Evolutionary conservation across 2,797 vertebrate genomes (phyloP).

Genomic region (Paguma larvata): DNA sequence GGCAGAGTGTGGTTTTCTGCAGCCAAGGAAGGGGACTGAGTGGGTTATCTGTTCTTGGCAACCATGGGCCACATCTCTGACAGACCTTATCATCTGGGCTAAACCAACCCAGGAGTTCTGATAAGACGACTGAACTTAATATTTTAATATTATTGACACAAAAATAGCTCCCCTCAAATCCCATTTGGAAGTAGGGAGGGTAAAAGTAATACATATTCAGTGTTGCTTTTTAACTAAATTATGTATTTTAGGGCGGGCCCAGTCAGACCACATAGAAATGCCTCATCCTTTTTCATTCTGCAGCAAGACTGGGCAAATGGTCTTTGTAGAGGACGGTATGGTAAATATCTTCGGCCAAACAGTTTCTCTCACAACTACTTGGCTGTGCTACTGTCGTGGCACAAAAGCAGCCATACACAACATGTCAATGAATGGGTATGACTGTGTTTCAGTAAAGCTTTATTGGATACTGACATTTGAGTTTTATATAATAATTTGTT

Average conservation of each 20-base stretch:
- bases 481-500: neutral
- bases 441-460: neutral
- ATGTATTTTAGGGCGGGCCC: neutral
- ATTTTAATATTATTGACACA: neutral
- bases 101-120: neutral
- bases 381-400: neutral
- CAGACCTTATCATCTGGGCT: neutral
- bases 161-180: neutral
- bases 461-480: neutral
- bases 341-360: neutral
- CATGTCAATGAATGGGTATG: neutral
- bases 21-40: neutral
- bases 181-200: constrained; percentile 12
- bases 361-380: neutral
- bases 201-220: neutral
- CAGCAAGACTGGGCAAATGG: neutral
- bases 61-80: neutral
- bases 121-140: neutral
- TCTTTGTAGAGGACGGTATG: neutral
- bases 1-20: neutral
- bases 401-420: neutral
- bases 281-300: neutral
- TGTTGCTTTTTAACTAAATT: neutral
- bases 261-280: neutral
- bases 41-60: neutral